A percentile compares a stretch with the other conserved stretches of the same genome.
phyloP scores from a whole-genome alignment of 2,113 vertebrate species.

The Stigmatopora nigra region DNA sequence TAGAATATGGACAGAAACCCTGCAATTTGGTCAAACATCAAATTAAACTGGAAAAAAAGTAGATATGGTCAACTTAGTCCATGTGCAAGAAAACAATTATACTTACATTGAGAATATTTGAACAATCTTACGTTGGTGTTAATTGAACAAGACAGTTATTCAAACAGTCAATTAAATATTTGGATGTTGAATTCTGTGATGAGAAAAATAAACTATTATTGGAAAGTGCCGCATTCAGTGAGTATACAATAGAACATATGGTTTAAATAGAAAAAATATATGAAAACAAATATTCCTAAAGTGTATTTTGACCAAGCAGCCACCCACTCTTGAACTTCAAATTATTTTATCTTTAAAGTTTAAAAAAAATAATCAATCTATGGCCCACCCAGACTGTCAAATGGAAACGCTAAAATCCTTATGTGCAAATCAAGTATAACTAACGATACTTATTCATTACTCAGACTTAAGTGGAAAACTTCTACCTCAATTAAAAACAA shows the following conservation, averaged over 20 bases:
- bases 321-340: slow-evolving; percentile 6
- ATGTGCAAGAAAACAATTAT: not conserved
- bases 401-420: not conserved
- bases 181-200: not conserved
- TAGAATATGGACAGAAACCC: slow-evolving; percentile 16
- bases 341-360: not conserved
- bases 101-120: not conserved
- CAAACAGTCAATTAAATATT: not conserved
- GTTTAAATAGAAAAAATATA: not conserved
- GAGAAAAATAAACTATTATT: not conserved
- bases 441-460: not conserved
- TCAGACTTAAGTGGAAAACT: not conserved
- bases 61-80: not conserved
- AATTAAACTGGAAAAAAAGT: not conserved
- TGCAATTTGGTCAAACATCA: not conserved
- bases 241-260: not conserved
- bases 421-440: slow-evolving; percentile 25
- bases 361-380: slow-evolving; percentile 9
- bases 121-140: not conserved
- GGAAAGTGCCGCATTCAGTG: not conserved
- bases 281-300: slow-evolving; percentile 3
- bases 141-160: not conserved
- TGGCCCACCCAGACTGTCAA: not conserved
- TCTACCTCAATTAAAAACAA: not conserved
- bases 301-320: slow-evolving; percentile 11